Base-by-base conservation (phyloP, 2,113 vertebrate genomes). In the Phalacrocorax brasilianus region DNA sequence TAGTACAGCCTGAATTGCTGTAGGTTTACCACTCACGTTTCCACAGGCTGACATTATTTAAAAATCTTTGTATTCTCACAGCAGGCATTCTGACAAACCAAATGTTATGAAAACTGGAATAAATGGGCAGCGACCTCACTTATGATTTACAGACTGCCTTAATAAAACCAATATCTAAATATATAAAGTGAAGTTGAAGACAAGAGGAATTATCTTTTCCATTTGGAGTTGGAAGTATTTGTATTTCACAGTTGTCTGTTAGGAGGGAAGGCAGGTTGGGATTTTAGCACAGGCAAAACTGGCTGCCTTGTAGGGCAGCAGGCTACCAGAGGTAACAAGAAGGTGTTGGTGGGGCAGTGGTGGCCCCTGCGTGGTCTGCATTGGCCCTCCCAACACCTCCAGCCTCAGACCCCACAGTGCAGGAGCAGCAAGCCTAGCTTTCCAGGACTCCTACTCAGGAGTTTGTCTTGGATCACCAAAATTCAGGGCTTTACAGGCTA, bases 11-110 rank as follows among this genome's bases (percentile, higher is more conserved):
- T 38, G 38, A 92, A 21, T 40, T 91, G 28, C 55, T 81, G 38
- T 50, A 74, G 26, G 11, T 75, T 87, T 91, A 47, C 49, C 84
- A 49, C 50, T 95, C 11, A 35, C 22, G 14, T 93, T 92, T 93
- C 77, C 33, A n/a, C 49, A 93, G 72, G 33, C 79, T 89, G 89
- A 62, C 70, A 68, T 89, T 0, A 75, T 61, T 85, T 70, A 16
- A 91, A 95, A 89, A 53, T 68, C 40, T 42, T 12, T 68, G 11
- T 76, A 30, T 85, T 90, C 96, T 93, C 87, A 79, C 66, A 90
- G 72, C 50, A 86, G 82, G 16, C 28, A 15, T 19, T 74, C 78
- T 94, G 55, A 49, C 26, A 88, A 93, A 62, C 12, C 35, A 82
- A 73, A 77, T 44, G 27, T 68, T 74, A 66, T 10, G 23, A 89